A percentile compares a stretch with the other conserved stretches of the same genome.
Conservation (phyloP, 1,140 invertebrate species). For the Lysiphlebus fabarum region DNA sequence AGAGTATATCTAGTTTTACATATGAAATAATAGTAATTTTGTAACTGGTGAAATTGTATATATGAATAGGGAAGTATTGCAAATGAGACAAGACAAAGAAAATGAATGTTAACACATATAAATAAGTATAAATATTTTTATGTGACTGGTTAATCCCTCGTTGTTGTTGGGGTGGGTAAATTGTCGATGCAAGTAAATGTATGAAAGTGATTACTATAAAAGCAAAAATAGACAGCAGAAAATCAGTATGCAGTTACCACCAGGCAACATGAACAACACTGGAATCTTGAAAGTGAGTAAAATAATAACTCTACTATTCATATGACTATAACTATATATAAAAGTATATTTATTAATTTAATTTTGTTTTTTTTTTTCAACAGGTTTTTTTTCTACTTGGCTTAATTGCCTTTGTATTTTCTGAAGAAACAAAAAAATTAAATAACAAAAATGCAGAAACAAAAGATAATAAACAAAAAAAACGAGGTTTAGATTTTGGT, state of each 20-base stretch:
- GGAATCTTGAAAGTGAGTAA: conserved; percentile 54
- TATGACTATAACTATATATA: background rate
- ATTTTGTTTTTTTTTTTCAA: conserved; percentile 3
- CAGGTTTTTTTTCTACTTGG: conserved; percentile 42
- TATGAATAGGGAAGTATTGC: too few relatives aligned
- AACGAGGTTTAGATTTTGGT: conserved; percentile 44
- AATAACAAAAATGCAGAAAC: conserved; percentile 23
- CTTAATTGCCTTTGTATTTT: conserved; percentile 35
- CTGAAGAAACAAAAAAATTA: conserved; percentile 33
- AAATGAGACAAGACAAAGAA: too few relatives aligned
- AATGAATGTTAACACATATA: too few relatives aligned
- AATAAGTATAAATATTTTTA: too few relatives aligned
- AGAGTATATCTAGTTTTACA: too few relatives aligned
- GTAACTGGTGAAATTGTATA: too few relatives aligned
- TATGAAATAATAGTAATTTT: too few relatives aligned
- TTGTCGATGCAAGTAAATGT: too few relatives aligned
- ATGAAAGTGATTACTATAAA: conserved; percentile 36
- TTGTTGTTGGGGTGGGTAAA: too few relatives aligned
- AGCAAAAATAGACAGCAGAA: conserved; percentile 42
- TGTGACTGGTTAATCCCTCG: too few relatives aligned
- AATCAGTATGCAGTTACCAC: conserved; percentile 49
- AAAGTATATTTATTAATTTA: background rate
- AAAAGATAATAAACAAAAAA: conserved; percentile 35
- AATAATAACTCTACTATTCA: background rate
- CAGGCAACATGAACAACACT: conserved; percentile 53